Evolutionary conservation across 2,888 invertebrate species (phyloP).

Genomic region (Antheraea assamensis): DNA sequence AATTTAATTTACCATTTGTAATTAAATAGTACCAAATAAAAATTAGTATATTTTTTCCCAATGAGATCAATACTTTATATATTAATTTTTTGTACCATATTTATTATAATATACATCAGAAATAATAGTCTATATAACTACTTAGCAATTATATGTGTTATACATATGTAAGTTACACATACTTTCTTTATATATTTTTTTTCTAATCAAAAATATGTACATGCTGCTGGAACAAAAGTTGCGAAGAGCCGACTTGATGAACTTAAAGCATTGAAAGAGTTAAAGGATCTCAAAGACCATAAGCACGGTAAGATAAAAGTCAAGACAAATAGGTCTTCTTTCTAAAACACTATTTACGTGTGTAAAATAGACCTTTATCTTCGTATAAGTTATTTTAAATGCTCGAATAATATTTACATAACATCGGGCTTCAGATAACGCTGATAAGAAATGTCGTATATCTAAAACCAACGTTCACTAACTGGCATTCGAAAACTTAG

Average conservation of each 20-base stretch:
- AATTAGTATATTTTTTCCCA: too few relatives aligned
- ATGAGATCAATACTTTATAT: too few relatives aligned
- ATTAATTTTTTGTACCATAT: too few relatives aligned
- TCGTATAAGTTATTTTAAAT: too few relatives aligned
- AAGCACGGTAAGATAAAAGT: constrained; percentile 53
- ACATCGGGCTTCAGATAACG: too few relatives aligned
- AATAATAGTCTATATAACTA: not conserved
- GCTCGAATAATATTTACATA: too few relatives aligned
- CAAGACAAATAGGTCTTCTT: not conserved
- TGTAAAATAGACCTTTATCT: not conserved
- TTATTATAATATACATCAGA: too few relatives aligned
- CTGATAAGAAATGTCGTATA: too few relatives aligned
- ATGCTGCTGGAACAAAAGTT: constrained; percentile 67
- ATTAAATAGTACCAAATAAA: too few relatives aligned
- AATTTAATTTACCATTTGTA: too few relatives aligned
- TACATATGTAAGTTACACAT: not conserved
- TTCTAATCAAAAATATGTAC: constrained; percentile 28
- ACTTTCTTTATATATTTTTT: constrained; percentile 2
- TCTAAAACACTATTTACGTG: not conserved
- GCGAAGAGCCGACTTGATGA: constrained; percentile 89
- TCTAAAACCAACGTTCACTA: too few relatives aligned
- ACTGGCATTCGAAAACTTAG: too few relatives aligned
- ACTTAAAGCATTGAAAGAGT: constrained; percentile 89
- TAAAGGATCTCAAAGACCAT: constrained; percentile 63
- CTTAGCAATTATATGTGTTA: not conserved